Conservation (phyloP, 2,113 vertebrate genomes). For the Falco punctatus region DNA sequence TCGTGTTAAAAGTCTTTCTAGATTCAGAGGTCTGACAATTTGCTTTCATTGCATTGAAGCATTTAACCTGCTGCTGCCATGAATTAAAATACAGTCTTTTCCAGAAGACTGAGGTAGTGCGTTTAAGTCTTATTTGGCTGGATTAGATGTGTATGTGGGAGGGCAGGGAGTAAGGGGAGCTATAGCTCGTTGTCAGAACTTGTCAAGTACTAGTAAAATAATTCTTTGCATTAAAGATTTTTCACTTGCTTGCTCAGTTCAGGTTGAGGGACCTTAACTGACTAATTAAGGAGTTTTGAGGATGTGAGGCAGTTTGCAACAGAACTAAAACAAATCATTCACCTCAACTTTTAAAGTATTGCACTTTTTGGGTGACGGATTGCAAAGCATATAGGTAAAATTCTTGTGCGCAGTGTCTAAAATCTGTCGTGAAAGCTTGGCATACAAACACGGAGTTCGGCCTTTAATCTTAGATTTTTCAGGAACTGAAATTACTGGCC, state of each 20-base stretch:
- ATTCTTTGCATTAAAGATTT: neutral
- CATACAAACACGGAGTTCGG: neutral
- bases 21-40: neutral
- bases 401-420: neutral
- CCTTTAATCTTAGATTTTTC: neutral
- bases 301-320: neutral
- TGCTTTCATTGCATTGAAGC: neutral
- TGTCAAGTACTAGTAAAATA: neutral
- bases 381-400: neutral
- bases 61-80: neutral
- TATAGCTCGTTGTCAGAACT: neutral
- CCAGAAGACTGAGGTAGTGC: neutral
- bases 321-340: neutral
- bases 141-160: neutral
- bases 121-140: conserved; percentile 12
- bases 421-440: neutral
- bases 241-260: neutral
- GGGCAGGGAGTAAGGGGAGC: conserved; percentile 2
- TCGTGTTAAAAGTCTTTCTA: neutral
- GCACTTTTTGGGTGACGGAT: neutral
- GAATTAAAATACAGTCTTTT: neutral
- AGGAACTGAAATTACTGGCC: neutral
- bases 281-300: neutral
- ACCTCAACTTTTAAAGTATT: neutral
- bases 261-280: neutral